Evolutionary conservation across 2,113 vertebrate species (phyloP).

Genomic region (Calonectris borealis): DNA sequence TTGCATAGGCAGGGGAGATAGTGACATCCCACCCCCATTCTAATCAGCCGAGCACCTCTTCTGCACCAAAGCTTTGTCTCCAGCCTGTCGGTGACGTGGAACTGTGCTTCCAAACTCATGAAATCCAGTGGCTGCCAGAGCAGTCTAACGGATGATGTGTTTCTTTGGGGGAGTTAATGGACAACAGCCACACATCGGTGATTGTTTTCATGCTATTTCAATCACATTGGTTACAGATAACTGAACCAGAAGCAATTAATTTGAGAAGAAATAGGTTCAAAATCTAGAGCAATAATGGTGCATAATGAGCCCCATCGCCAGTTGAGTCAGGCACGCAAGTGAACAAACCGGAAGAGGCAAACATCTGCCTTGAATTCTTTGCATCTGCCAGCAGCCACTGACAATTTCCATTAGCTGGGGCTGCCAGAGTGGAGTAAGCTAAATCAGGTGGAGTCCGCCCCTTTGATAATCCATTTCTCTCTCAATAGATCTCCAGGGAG

Average conservation of each 20-base stretch:
- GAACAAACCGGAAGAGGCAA: neutral
- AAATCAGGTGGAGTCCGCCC: neutral
- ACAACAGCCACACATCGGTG: neutral
- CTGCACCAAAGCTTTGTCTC: neutral
- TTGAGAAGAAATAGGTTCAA: conserved; percentile 9
- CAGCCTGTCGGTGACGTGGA: neutral
- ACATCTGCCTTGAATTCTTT: neutral
- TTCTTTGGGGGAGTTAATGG: neutral
- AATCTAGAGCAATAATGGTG: neutral
- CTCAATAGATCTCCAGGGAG: neutral
- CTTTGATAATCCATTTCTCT: neutral
- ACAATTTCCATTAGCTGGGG: neutral
- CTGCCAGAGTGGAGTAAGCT: neutral
- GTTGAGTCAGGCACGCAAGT: neutral
- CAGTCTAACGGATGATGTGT: neutral
- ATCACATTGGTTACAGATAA: conserved; percentile 23
- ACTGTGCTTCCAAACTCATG: neutral
- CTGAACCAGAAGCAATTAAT: conserved; percentile 32
- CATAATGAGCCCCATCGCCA: neutral
- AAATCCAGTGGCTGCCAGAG: neutral
- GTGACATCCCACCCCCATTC: neutral
- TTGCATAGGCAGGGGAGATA: neutral
- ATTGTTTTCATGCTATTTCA: conserved; percentile 21
- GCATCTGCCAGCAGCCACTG: neutral
- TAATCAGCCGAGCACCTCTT: neutral